Base-by-base conservation (phyloP, 2,888 invertebrate genomes). In the Standfussiana lucernea region DNA sequence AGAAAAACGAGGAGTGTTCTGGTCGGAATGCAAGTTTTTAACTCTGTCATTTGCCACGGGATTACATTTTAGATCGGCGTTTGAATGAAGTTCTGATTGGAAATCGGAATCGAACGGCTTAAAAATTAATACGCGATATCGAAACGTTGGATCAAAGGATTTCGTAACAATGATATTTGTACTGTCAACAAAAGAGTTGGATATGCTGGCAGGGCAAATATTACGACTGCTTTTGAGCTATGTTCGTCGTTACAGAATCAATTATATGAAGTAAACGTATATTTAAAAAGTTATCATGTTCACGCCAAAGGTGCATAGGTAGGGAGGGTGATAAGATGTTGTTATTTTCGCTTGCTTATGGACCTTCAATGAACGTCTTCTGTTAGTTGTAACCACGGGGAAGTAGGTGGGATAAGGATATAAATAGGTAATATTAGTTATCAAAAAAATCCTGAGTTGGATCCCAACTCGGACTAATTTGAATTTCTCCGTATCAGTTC, bases 21-120 rank as follows among this genome's bases (percentile, higher is more conserved):
- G 24, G 37, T 40, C 35, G 28, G 35, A n/a, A 37, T 11, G 24
- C 24, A 37, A 47, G 56, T 68, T 72, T 74, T 64, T 59, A 47
- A 73, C 42, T 68, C 71, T 32, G 42, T 42, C 35, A 47, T 65
- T 21, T 15, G n/a, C 13, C 4, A 67, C 73, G 45, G 61, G 73
- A 74, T 84, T 75, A 74, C 59, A 50, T 76, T 81, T 72, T 80
- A 72, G 32, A 77, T n/a, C 47, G 35, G 37, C 66, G 47, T 81
- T 72, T 32, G 59, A 59, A 73, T 62, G 13, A 70, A 78, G 42
- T 53, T 79, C 35, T 72, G 42, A 80, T 83, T 76, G 80, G 37
- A 73, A 76, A 83, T 80, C 50, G 13, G 47, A 47, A 53, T 75
- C 8, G 71, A n/a, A 64, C 32, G 37, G 66, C 32, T 69, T 69